Conservation (phyloP, 1,140 invertebrate genomes). For the Euura saliciscinereae region DNA sequence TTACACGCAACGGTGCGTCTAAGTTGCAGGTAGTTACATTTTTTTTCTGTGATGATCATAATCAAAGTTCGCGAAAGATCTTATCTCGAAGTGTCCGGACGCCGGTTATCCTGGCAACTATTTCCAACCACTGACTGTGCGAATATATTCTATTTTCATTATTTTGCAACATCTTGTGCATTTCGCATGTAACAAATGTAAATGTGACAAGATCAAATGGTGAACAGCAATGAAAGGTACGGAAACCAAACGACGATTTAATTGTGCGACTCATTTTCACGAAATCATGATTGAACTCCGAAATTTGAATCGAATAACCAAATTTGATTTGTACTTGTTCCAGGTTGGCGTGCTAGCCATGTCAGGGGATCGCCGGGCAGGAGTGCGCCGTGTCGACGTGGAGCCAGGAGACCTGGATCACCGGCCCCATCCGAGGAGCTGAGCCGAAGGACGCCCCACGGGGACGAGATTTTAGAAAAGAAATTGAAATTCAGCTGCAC, state of each 20-base stretch:
- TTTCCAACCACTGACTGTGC: not conserved
- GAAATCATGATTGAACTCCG: too few relatives aligned
- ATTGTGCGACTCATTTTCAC: too few relatives aligned
- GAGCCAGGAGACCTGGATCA: constrained; percentile 41
- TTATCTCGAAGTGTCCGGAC: not conserved
- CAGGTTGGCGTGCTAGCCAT: constrained; percentile 34
- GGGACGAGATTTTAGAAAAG: constrained; percentile 12
- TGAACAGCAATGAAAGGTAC: not conserved
- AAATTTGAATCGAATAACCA: not conserved
- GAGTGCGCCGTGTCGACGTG: constrained; percentile 38
- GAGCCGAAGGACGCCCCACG: constrained; percentile 17
- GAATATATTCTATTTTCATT: too few relatives aligned
- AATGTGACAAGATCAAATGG: not conserved
- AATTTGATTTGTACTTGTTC: constrained; percentile 13
- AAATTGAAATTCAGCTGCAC: constrained; percentile 7
- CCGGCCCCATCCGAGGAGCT: constrained; percentile 22
- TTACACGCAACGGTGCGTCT: not conserved
- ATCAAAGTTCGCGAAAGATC: not conserved
- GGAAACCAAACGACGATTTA: not conserved
- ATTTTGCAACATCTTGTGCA: too few relatives aligned
- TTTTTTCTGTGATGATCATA: not conserved
- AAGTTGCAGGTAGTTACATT: not conserved
- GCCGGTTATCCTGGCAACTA: not conserved
- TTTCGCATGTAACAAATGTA: too few relatives aligned
- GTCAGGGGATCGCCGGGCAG: constrained; percentile 37